Evolutionary conservation across 30 jellyfish, hydroid and myxozoan genomes (phyloP), one percentile per base, ranked within the genome.

Genomic region (Turritopsis rubra): DNA sequence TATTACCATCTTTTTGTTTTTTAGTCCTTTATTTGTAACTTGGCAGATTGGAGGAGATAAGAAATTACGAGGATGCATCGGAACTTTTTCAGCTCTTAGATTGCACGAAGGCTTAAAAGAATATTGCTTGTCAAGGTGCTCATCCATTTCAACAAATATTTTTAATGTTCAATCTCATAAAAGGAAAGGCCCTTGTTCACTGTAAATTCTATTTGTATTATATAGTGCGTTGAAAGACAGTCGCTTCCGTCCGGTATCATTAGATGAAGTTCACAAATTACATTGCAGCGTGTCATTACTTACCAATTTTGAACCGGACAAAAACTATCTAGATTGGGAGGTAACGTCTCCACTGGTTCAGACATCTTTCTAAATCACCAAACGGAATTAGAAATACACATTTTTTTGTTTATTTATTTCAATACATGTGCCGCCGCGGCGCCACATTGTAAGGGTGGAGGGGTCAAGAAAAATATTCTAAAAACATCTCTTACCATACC

Each of bases 311-410:
- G 99, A 93, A 80, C 94, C 85, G 52, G 96, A 91, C 52, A 88
- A 85, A 80, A 91, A 88, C 78, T 84, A 92, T 75, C 80, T 93
- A 29, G 99, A 93, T 76, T 93, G 99, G 99, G 99, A 93, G 90
- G 99, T 93, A 80, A 52, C 73, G 28, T 28, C 26, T 5, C 53
- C 16, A 17, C 16, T n/a, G 27, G 20, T 78, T 21, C 53, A n/a
- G 22, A 19, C 28, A n/a, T n/a, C n/a, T n/a, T n/a, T n/a, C n/a
- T n/a, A n/a, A n/a, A n/a, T n/a, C n/a, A n/a, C n/a, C n/a, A n/a
- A n/a, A n/a, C n/a, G n/a, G n/a, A n/a, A n/a, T n/a, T n/a, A n/a
- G n/a, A n/a, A n/a, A n/a, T n/a, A n/a, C n/a, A 23, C 21, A 78
- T 28, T 8, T 78, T 78, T 78, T 26, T 17, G 17, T 75, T 28